Base-by-base conservation (phyloP, 2,797 vertebrate genomes). In the Intellagama lesueurii region DNA sequence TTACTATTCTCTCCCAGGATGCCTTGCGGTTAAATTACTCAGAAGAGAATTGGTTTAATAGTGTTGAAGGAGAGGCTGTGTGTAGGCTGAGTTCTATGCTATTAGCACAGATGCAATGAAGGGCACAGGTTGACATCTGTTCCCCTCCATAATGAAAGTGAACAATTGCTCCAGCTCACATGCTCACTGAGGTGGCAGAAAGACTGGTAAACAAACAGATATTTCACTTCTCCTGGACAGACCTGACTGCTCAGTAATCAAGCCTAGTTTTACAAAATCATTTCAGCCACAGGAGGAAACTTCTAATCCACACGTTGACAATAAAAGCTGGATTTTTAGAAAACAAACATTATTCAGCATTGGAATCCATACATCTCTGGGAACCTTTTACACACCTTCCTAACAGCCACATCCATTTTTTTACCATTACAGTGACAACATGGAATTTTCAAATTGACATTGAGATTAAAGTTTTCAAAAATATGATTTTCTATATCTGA, bases 91-190 rank as follows among this genome's bases (percentile, higher is more conserved):
- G 90, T 80, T 92, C 94, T 91, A 89, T 69, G 90, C 64, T 3
- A 69, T 0, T 1, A 7, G 86, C 87, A 89, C 93, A 95, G 91
- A 91, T 93, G 93, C 94, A 94, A 92, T 52, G 82, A 93, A 94
- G 93, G 92, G 84, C 70, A 78, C 14, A 79, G 87, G 78, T 73
- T 0, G 9, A 80, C 83, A 83, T n/a, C 80, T 85, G 3, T 6
- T 0, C 56, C 60, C 60, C 60, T 64, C 87, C 32, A 1, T 47
- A 93, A 91, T 30, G 88, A 86, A 93, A 91, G 78, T 17, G 60
- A 64, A 64, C 60, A 64, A 17, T 64, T 64, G 60, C 60, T 64
- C 60, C 60, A 64, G 88, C 90, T 83, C 6, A 87, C 40, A 35
- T 8, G 24, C 28, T 83, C 68, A 28, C 28, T 70, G 68, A 70